phyloP scores from a whole-genome alignment of 1,140 invertebrate genomes.

The Lucilia cuprina region DNA sequence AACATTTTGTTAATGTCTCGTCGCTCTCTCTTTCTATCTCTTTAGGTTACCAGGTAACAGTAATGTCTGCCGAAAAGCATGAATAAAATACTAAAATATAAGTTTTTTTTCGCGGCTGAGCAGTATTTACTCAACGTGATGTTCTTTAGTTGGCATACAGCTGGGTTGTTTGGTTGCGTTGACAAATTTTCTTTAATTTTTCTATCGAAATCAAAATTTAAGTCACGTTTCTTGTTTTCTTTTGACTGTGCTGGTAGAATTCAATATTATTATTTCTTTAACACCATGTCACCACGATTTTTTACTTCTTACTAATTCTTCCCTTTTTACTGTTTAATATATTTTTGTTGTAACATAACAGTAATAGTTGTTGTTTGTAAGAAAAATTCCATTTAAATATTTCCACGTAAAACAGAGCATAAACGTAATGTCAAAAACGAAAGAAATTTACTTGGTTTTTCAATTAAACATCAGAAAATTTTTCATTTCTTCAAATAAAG shows the following conservation, averaged over 20 bases:
- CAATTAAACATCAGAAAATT: not conserved
- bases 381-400: not conserved
- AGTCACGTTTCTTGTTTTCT: conserved; percentile 10
- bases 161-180: not conserved
- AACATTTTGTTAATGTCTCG: conserved; percentile 4
- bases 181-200: not conserved
- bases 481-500: not conserved
- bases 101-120: not conserved
- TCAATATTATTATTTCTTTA: not conserved
- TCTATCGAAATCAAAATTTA: not conserved
- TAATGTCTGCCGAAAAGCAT: not conserved
- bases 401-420: not conserved
- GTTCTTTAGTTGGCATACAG: not conserved
- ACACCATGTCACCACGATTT: not conserved
- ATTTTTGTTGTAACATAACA: not conserved
- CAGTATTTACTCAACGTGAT: not conserved
- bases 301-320: not conserved
- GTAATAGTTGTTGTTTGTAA: not conserved
- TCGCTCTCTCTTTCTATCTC: not conserved
- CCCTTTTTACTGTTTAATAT: not conserved
- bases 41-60: not conserved
- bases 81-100: not conserved
- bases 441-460: not conserved
- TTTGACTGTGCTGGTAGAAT: not conserved
- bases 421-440: not conserved